Evolutionary conservation across 1,140 invertebrate species (phyloP).

Genomic region (Prorops nasuta): DNA sequence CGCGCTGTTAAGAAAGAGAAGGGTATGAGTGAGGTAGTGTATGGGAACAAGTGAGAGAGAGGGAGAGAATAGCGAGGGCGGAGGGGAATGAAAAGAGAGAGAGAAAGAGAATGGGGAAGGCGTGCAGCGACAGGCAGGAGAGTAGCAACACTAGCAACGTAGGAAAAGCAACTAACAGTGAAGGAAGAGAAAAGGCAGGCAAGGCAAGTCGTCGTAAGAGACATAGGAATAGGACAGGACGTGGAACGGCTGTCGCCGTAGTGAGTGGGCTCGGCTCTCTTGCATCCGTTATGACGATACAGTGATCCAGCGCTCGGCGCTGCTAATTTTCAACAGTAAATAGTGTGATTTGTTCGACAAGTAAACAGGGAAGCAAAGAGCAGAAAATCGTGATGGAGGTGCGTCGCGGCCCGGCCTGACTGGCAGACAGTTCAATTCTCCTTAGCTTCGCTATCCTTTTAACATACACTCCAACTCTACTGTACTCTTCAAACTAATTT

Average conservation of each 20-base stretch:
- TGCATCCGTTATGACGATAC: constrained; percentile 32
- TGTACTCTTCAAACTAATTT: too few relatives aligned
- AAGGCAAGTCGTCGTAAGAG: background rate
- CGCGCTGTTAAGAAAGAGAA: constrained; percentile 14
- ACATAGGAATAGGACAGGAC: constrained; percentile 16
- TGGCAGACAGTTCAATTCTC: constrained; percentile 15
- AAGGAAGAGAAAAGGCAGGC: constrained; percentile 13
- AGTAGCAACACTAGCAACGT: background rate
- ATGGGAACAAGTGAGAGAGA: background rate
- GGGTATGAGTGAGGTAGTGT: background rate
- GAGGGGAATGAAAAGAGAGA: background rate
- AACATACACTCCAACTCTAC: too few relatives aligned
- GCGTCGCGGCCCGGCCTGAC: constrained; percentile 19
- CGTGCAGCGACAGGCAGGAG: background rate
- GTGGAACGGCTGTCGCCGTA: constrained; percentile 19
- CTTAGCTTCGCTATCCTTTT: too few relatives aligned
- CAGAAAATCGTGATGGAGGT: constrained; percentile 19
- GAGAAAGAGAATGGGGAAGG: background rate
- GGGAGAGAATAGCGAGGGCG: constrained; percentile 9
- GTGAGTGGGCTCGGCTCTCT: constrained; percentile 29
- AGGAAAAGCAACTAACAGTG: background rate
- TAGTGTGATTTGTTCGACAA: too few relatives aligned
- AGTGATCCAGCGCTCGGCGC: constrained; percentile 29
- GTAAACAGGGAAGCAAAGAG: background rate
- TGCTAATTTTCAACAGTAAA: too few relatives aligned